Percentiles rank a stretch among this genome's conserved stretches.
These are phyloP conservation scores for Staurois parvus DNA, from an alignment of 2,797 vertebrate species.

Conservation along the genomic window DNA sequence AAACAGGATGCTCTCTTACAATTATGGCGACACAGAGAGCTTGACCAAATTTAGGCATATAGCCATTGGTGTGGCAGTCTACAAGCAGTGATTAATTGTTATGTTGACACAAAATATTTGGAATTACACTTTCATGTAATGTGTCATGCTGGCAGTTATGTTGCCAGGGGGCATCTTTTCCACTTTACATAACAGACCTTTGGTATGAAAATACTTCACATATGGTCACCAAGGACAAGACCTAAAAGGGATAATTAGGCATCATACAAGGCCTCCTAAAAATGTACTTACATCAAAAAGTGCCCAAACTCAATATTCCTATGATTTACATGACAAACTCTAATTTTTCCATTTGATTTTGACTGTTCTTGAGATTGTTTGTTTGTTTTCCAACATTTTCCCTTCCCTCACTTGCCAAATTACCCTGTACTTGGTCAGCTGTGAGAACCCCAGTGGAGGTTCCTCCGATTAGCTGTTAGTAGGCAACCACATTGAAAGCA, in stretches of 20 bases:
- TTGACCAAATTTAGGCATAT: constrained; percentile 45
- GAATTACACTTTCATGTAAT: constrained; percentile 41
- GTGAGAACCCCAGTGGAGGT: no score
- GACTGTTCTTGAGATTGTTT: no score
- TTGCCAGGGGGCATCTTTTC: background rate
- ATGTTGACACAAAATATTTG: constrained; percentile 35
- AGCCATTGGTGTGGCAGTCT: constrained; percentile 1
- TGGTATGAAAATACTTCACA: constrained; percentile 2
- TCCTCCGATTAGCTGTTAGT: no score
- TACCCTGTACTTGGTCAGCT: no score
- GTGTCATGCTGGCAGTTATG: constrained; percentile 14
- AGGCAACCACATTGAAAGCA: no score
- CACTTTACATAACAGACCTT: background rate
- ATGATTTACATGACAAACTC: no score
- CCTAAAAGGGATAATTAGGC: background rate
- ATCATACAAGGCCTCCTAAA: background rate
- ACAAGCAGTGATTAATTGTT: constrained; percentile 26
- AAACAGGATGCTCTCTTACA: constrained; percentile 4
- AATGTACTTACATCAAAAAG: background rate
- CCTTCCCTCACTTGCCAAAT: no score
- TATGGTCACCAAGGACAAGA: background rate
- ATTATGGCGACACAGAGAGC: constrained; percentile 30
- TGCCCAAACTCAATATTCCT: background rate
- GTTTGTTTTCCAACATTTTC: no score
- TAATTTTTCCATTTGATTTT: no score